Conservation (phyloP, 2,888 invertebrate genomes). For the Catocala nupta region DNA sequence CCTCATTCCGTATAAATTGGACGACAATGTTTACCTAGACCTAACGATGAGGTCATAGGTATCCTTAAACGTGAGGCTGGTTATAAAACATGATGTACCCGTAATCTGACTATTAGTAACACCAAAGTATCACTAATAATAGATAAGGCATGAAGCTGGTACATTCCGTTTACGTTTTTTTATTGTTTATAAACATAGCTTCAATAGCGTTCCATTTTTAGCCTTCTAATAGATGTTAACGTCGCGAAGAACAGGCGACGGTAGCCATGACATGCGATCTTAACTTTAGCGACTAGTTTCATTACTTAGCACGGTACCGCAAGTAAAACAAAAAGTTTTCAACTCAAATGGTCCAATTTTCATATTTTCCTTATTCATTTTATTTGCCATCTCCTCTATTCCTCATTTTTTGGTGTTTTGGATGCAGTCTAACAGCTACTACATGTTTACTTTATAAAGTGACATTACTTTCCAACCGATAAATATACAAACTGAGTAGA, state of each 20-base stretch:
- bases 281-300: slow-evolving; percentile 16
- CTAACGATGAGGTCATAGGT: slow-evolving; percentile 65
- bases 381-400: slow-evolving; percentile 17
- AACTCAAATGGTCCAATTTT: slow-evolving; percentile 44
- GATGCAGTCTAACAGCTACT: not conserved
- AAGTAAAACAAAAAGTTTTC: slow-evolving; percentile 39
- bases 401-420: not conserved
- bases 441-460: not conserved
- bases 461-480: not conserved
- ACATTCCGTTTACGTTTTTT: slow-evolving; percentile 17
- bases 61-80: slow-evolving; percentile 5
- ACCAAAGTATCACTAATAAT: slow-evolving; percentile 7
- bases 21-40: slow-evolving; percentile 66
- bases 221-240: slow-evolving; percentile 20
- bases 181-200: slow-evolving; percentile 37
- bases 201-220: slow-evolving; percentile 22
- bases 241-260: slow-evolving; percentile 21
- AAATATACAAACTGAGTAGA: not conserved
- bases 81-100: slow-evolving; percentile 13
- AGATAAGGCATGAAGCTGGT: slow-evolving; percentile 22
- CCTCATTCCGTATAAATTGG: slow-evolving; percentile 70
- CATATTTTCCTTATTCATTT: slow-evolving; percentile 51
- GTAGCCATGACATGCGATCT: slow-evolving; percentile 35
- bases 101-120: not conserved
- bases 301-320: not conserved